A percentile compares a stretch with the other conserved stretches of the same genome.
These are phyloP conservation scores for Beroe forskalii DNA, from an alignment of 37 sponge, comb jelly and placozoan species.

Conservation along the genomic window DNA sequence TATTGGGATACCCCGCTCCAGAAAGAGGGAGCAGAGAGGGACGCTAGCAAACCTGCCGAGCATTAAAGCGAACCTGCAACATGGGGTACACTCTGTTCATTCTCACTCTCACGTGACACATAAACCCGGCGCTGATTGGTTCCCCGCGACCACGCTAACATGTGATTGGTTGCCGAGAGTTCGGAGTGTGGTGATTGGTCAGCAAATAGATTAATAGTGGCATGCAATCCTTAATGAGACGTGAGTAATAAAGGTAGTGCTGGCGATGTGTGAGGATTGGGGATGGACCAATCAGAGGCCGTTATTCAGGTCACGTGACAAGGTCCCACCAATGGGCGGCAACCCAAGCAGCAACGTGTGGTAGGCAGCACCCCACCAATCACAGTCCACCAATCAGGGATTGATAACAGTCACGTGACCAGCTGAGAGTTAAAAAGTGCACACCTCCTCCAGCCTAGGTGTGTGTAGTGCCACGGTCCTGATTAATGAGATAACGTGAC, in stretches of 20 bases:
- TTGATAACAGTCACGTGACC: slow-evolving; percentile 17
- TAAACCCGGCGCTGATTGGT: neutral
- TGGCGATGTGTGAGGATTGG: neutral
- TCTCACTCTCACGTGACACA: neutral
- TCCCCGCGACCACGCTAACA: neutral
- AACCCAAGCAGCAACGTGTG: slow-evolving; percentile 34
- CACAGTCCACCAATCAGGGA: slow-evolving; percentile 4
- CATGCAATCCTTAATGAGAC: slow-evolving; percentile 44
- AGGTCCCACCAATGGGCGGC: neutral
- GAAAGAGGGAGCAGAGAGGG: no score
- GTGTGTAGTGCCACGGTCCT: no score
- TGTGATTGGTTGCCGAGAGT: neutral
- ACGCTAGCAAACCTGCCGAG: no score
- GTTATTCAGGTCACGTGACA: neutral
- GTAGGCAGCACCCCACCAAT: no score
- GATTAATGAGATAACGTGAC: no score
- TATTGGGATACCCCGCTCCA: no score
- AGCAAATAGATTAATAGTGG: slow-evolving; percentile 49
- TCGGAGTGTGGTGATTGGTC: neutral
- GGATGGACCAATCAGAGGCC: neutral
- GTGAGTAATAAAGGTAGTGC: slow-evolving; percentile 50
- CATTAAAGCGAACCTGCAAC: no score
- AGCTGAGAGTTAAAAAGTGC: no score
- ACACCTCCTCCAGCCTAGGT: no score
- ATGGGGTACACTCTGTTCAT: slow-evolving; percentile 31